Conservation (phyloP, 2,113 vertebrate species). For the Tringa solitaria region DNA sequence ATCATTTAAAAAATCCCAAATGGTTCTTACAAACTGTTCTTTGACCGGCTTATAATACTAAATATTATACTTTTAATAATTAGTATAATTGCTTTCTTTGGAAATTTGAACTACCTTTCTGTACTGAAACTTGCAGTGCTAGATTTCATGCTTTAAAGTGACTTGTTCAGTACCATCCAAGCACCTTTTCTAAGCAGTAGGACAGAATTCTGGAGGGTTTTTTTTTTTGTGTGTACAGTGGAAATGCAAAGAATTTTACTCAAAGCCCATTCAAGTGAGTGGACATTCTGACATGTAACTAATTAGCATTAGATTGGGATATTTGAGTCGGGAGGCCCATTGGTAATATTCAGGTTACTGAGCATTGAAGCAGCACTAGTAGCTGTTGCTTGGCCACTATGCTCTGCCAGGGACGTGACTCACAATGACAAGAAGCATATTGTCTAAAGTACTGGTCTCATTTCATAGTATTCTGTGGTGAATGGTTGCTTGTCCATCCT, state of each 20-base stretch:
- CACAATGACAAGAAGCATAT: neutral
- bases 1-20: neutral
- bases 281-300: neutral
- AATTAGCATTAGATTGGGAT: neutral
- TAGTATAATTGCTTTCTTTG: neutral
- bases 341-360: neutral
- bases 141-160: neutral
- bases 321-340: neutral
- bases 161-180: neutral
- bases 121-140: neutral
- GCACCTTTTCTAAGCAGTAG: neutral
- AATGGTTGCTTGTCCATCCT: neutral
- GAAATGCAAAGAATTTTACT: neutral
- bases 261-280: neutral
- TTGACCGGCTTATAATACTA: neutral
- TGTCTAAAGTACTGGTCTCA: neutral
- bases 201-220: neutral
- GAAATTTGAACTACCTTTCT: neutral
- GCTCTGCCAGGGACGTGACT: neutral
- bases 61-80: neutral
- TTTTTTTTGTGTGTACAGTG: neutral
- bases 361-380: neutral
- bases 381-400: neutral
- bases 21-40: neutral
- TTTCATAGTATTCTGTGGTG: neutral